A percentile compares a stretch with the other conserved stretches of the same genome.
These are phyloP conservation scores for Lophius piscatorius DNA, from an alignment of 2,113 vertebrate genomes.

Conservation along the genomic window DNA sequence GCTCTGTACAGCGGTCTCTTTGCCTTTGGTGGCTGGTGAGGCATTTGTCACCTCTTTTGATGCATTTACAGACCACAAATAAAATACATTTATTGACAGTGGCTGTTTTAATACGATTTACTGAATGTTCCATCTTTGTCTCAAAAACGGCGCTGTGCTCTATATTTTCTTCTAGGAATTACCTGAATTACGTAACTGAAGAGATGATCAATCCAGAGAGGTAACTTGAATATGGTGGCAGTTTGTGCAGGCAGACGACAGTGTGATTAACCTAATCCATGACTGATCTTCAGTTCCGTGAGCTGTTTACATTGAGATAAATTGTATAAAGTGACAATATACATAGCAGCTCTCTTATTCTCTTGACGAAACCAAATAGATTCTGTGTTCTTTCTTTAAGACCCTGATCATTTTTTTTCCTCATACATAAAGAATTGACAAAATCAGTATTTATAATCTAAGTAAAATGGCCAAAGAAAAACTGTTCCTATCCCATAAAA, in stretches of 20 bases:
- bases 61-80: neutral
- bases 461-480: too few relatives aligned
- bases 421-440: too few relatives aligned
- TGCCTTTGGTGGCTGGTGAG: slow-evolving; percentile 82
- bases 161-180: slow-evolving; percentile 67
- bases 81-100: neutral
- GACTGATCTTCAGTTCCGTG: neutral
- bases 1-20: slow-evolving; percentile 81
- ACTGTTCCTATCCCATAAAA: too few relatives aligned
- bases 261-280: slow-evolving; percentile 7
- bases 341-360: too few relatives aligned
- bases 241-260: slow-evolving; percentile 26
- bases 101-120: too few relatives aligned
- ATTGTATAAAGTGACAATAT: too few relatives aligned
- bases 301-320: too few relatives aligned
- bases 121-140: neutral
- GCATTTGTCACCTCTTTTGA: slow-evolving; percentile 6
- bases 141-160: neutral
- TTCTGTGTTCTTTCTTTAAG: too few relatives aligned
- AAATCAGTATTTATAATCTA: too few relatives aligned
- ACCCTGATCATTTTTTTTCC: too few relatives aligned
- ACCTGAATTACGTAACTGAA: slow-evolving; percentile 80
- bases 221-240: slow-evolving; percentile 70
- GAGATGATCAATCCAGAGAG: slow-evolving; percentile 83
- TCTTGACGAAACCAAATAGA: too few relatives aligned